Evolutionary conservation across 2,888 invertebrate species (phyloP), one percentile per base, ranked within the genome.

Genomic region (Muschampia plurimacula): DNA sequence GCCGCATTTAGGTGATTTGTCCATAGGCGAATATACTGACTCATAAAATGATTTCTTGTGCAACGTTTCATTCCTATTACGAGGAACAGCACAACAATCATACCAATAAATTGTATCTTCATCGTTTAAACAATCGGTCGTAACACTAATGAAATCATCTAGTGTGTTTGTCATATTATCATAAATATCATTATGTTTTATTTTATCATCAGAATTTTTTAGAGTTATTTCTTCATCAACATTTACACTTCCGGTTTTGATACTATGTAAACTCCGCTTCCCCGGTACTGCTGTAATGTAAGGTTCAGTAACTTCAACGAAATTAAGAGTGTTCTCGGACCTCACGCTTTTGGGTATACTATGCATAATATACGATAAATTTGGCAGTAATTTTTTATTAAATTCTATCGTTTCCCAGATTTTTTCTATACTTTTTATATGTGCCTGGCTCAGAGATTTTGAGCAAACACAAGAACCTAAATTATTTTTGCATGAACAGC

Each of bases 351-450:
- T 46, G 46, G 67, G 72, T 67, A 65, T 59, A 74, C 76, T 72
- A 60, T 82, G 78, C 83, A 90, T 84, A 52, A 90, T 87, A 36
- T 89, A 89, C 0, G 90, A 87, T 52, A 82, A 70, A 64, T 87
- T 83, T 71, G 82, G 74, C 59, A 75, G 60, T 32, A 76, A 67
- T 8, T 73, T 73, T 67, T 82, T 78, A 69, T 82, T 77, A 13
- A 77, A 74, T 10, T 81, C 77, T 22, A 81, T 76, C 7, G 79
- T 81, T 76, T 86, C 86, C 85, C 85, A 87, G 57, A 88, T 82
- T 69, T 75, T 78, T 69, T 82, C 78, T 49, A 86, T 84, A 70
- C 81, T 82, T 49, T 82, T 78, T 62, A 78, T 79, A 74, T 84
- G 82, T 36, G 77, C 75, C 59, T 81, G 77, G 41, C 83, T 69